These are phyloP conservation scores for Bombus waltoni DNA, from an alignment of 1,140 invertebrate genomes.

Conservation along the genomic window DNA sequence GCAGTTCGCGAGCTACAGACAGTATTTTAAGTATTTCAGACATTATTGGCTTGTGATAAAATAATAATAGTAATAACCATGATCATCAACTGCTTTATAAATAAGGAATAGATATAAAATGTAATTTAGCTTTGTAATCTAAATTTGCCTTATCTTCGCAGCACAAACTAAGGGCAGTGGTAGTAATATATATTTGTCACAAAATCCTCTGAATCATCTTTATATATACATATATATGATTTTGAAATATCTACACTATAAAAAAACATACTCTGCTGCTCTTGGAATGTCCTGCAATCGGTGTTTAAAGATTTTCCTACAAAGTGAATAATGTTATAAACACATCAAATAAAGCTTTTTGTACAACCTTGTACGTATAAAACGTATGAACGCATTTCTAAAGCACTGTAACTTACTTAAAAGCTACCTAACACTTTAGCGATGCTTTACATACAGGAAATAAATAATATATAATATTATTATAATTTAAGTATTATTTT, in stretches of 20 bases:
- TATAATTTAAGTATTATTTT: conserved; percentile 43
- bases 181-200: conserved; percentile 47
- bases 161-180: conserved; percentile 55
- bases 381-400: conserved; percentile 49
- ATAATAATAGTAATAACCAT: conserved; percentile 62
- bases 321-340: conserved; percentile 57
- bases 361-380: conserved; percentile 38
- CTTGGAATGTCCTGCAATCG: conserved; percentile 47
- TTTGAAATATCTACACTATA: conserved; percentile 31
- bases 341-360: conserved; percentile 57
- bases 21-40: conserved; percentile 73
- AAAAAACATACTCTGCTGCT: conserved; percentile 48
- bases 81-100: conserved; percentile 57
- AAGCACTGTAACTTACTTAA: conserved; percentile 44
- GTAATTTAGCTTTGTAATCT: conserved; percentile 69
- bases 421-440: conserved; percentile 52
- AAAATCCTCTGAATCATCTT: conserved; percentile 27
- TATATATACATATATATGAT: conserved; percentile 37
- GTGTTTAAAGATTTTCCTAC: conserved; percentile 62
- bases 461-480: conserved; percentile 45
- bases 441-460: conserved; percentile 50
- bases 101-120: conserved; percentile 60
- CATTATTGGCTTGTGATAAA: conserved; percentile 72
- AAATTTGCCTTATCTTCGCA: conserved; percentile 71
- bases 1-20: conserved; percentile 64